A percentile compares a stretch with the other conserved stretches of the same genome.
Conservation (phyloP, 2,797 vertebrate genomes). For the Setipinna tenuifilis region DNA sequence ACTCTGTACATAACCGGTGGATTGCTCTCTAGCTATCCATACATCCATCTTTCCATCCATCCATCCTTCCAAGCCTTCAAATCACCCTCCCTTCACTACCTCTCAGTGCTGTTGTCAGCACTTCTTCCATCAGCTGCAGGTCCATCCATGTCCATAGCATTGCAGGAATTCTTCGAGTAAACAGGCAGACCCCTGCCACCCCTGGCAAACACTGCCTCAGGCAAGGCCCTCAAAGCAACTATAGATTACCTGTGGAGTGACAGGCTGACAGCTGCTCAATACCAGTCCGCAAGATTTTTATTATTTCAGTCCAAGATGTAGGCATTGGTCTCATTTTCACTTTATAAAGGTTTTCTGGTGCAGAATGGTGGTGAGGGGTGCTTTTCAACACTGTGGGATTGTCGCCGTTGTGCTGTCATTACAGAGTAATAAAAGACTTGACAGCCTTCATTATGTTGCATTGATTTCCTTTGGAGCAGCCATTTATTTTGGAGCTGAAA, state of each 20-base stretch:
- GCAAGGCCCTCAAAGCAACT: not conserved
- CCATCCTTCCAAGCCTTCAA: not conserved
- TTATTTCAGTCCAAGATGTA: not conserved
- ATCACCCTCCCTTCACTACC: not conserved
- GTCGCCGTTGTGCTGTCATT: not conserved
- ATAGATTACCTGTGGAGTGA: not conserved
- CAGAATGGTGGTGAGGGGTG: not conserved
- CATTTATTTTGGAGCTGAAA: not conserved
- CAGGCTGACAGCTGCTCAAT: constrained; percentile 9
- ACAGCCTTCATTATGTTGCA: not conserved
- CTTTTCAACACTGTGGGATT: not conserved
- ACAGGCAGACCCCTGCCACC: not conserved
- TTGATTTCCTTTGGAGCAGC: not conserved
- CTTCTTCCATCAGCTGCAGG: not conserved
- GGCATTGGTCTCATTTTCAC: not conserved
- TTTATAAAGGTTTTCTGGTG: not conserved
- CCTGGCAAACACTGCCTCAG: not conserved
- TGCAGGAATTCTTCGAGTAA: not conserved
- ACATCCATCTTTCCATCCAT: no score
- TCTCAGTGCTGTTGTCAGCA: not conserved
- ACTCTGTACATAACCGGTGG: not conserved
- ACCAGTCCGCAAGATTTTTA: not conserved
- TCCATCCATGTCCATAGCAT: not conserved
- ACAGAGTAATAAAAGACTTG: not conserved
- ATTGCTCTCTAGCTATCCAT: not conserved